Conservation (phyloP, 2,797 vertebrate species). For the Mormyrops attenuatus region DNA sequence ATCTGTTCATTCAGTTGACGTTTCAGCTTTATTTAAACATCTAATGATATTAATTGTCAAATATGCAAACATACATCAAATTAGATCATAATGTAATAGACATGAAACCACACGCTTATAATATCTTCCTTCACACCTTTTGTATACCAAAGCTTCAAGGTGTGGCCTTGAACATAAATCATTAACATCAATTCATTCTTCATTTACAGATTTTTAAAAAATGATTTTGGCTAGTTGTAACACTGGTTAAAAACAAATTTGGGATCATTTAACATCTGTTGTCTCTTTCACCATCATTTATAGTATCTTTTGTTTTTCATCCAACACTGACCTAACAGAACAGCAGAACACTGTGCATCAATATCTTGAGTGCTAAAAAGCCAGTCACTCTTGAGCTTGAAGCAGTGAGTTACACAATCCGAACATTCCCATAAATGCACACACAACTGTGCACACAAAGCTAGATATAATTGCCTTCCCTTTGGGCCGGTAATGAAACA, state of each 20-base stretch:
- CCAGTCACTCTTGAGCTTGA: background rate
- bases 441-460: background rate
- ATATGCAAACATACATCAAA: background rate
- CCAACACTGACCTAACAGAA: background rate
- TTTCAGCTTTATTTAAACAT: background rate
- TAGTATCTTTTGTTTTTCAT: background rate
- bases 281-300: background rate
- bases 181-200: background rate
- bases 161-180: background rate
- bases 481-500: background rate
- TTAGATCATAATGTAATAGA: background rate
- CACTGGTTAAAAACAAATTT: background rate
- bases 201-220: background rate
- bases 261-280: background rate
- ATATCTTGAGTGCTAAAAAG: background rate
- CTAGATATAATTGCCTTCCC: background rate
- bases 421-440: background rate
- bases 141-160: background rate
- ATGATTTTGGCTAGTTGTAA: background rate
- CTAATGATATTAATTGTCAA: background rate
- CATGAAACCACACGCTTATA: background rate
- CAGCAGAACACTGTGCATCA: background rate
- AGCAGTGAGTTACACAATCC: background rate
- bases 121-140: background rate
- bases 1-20: background rate